These are phyloP conservation scores for Rhamnusium bicolor DNA, from an alignment of 2,888 invertebrate genomes.

Conservation along the genomic window DNA sequence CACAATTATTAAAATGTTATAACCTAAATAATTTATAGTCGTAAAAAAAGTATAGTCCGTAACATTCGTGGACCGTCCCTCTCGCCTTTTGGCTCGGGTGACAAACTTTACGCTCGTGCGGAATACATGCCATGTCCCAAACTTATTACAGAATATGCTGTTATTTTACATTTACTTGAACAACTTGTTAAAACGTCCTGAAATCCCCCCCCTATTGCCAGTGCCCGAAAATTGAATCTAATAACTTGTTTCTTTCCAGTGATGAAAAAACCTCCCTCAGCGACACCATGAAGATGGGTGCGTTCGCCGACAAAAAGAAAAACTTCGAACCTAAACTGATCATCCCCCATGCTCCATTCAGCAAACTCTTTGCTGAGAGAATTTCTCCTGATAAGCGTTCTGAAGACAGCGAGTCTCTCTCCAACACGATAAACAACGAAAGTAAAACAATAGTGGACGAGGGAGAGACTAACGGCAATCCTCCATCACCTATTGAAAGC, in stretches of 20 bases:
- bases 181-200: too few species aligned
- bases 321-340: slow-evolving; percentile 73
- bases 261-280: slow-evolving; percentile 81
- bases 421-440: slow-evolving; percentile 41
- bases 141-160: too few species aligned
- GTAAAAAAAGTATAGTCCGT: too few species aligned
- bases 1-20: too few species aligned
- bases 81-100: too few species aligned
- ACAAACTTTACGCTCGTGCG: too few species aligned
- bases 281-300: slow-evolving; percentile 83
- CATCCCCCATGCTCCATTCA: slow-evolving; percentile 79
- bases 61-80: too few species aligned
- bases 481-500: slow-evolving; percentile 61
- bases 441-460: slow-evolving; percentile 32
- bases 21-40: too few species aligned
- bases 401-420: slow-evolving; percentile 37
- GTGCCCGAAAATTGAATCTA: neutral
- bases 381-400: slow-evolving; percentile 48
- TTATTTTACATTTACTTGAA: too few species aligned
- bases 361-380: slow-evolving; percentile 72
- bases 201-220: too few species aligned
- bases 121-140: too few species aligned
- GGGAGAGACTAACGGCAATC: slow-evolving; percentile 58
- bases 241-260: slow-evolving; percentile 65
- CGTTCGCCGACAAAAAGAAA: slow-evolving; percentile 81